Conservation (phyloP, 2,797 vertebrate species). For the Otolemur crassicaudatus region DNA sequence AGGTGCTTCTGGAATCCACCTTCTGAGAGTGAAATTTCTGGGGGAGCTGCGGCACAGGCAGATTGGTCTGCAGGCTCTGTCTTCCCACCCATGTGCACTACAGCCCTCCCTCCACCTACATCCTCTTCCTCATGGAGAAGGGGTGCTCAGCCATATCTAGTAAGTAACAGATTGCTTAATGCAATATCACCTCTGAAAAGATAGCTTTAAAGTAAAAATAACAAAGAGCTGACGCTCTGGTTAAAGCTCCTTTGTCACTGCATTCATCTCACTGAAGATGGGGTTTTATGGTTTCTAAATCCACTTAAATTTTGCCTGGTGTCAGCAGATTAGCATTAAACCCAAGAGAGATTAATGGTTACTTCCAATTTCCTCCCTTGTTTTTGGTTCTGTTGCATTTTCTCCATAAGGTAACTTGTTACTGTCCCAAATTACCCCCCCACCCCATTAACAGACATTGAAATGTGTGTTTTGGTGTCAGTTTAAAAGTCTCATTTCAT, state of each 20-base stretch:
- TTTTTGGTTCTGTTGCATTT: background rate
- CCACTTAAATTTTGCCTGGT: conserved; percentile 48
- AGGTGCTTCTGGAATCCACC: conserved; percentile 32
- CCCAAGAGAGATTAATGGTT: background rate
- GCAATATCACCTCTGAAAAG: background rate
- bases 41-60: background rate
- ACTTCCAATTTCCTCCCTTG: background rate
- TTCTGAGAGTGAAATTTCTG: background rate
- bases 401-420: background rate
- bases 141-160: background rate
- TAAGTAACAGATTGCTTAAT: background rate
- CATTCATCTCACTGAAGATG: background rate
- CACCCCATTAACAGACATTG: background rate
- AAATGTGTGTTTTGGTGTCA: background rate
- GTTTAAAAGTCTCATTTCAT: conserved; percentile 30
- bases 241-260: conserved; percentile 21
- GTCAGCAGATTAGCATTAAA: conserved; percentile 3
- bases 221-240: background rate
- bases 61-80: background rate
- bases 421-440: background rate
- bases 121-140: background rate
- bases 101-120: background rate
- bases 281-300: background rate
- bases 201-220: background rate
- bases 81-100: background rate